Conservation (phyloP, 2,113 vertebrate species). For the Caretta caretta region DNA sequence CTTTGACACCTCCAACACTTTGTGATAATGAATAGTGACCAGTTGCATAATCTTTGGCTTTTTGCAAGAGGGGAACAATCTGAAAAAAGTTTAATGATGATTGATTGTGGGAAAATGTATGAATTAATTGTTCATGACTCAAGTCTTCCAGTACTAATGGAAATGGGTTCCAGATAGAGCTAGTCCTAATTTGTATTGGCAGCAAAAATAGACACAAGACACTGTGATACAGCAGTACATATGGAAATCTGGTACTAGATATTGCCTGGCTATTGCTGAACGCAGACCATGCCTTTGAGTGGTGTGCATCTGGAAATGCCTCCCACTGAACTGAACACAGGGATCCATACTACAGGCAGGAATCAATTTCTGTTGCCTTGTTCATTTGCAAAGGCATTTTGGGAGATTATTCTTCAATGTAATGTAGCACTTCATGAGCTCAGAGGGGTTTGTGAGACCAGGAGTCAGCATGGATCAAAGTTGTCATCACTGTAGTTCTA, state of each 20-base stretch:
- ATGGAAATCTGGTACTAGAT: neutral
- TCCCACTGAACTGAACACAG: neutral
- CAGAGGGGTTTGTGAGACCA: rapidly evolving
- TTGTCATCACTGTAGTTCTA: neutral
- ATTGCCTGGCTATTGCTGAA: neutral
- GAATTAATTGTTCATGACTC: neutral
- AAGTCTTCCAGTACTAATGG: neutral
- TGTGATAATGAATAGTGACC: neutral
- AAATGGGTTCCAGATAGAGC: neutral
- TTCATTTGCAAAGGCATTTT: neutral
- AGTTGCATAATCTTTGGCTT: neutral
- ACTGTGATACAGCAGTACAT: neutral
- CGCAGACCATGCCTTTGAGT: neutral
- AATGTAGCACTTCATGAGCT: neutral
- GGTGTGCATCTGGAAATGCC: neutral
- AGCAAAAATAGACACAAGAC: neutral
- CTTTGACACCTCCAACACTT: neutral
- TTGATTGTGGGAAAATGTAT: neutral
- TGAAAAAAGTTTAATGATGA: neutral
- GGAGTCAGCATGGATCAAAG: neutral
- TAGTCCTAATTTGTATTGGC: neutral
- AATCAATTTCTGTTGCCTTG: neutral
- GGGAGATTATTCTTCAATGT: neutral
- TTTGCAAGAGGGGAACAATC: neutral
- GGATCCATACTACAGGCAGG: neutral